Conservation (phyloP, 2,113 vertebrate species). For the Petrocephalus zakoni region DNA sequence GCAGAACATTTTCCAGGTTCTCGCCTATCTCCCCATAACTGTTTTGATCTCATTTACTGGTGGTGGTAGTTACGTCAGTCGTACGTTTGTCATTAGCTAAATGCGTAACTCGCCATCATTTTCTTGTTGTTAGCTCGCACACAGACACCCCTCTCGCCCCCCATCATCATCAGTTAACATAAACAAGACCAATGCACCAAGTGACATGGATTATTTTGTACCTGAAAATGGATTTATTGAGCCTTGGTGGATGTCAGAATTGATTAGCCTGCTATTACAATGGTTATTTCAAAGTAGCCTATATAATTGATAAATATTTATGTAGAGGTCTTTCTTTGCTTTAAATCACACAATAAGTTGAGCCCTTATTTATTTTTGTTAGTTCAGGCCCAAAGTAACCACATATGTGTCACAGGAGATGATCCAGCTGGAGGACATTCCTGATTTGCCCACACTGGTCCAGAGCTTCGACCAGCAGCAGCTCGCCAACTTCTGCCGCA, state of each 20-base stretch:
- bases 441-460: conserved; percentile 82
- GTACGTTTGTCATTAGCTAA: background rate
- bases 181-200: background rate
- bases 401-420: conserved; percentile 72
- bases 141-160: background rate
- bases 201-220: background rate
- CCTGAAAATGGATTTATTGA: background rate
- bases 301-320: background rate
- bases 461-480: conserved; percentile 98
- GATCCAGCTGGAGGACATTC: conserved; percentile 94
- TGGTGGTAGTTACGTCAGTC: background rate
- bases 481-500: conserved; percentile 96
- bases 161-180: background rate
- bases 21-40: background rate
- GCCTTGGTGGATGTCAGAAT: background rate
- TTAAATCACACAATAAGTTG: background rate
- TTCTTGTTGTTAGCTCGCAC: too few relatives aligned
- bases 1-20: background rate
- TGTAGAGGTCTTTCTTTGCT: background rate
- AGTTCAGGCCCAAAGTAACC: background rate
- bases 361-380: background rate
- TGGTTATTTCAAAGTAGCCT: background rate
- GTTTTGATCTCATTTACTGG: background rate
- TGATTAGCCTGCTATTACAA: background rate
- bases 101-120: background rate